These are phyloP conservation scores for Strix aluco DNA, from an alignment of 2,113 vertebrate species.

Conservation along the genomic window DNA sequence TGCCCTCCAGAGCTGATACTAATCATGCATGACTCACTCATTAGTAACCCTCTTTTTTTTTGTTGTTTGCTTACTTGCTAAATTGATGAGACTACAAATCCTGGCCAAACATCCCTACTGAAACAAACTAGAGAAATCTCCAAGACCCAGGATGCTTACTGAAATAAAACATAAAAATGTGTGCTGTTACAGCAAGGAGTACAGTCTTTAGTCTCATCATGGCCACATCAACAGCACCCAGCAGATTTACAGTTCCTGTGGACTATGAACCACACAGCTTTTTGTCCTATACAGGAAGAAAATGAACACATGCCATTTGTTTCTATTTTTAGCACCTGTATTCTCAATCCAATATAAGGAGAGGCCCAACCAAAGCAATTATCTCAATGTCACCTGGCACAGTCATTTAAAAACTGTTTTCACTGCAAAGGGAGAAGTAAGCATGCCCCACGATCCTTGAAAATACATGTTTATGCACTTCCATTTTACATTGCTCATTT, in stretches of 20 bases:
- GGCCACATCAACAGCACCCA: neutral
- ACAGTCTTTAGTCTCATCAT: neutral
- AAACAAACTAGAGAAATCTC: neutral
- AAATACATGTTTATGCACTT: neutral
- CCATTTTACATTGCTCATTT: neutral
- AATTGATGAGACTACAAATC: neutral
- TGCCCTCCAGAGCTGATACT: neutral
- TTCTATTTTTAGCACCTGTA: neutral
- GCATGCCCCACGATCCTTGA: rapidly evolving
- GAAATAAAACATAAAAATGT: neutral
- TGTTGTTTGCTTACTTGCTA: neutral
- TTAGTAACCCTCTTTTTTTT: neutral
- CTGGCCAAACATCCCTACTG: neutral
- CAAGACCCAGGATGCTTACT: neutral
- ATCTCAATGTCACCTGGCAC: neutral
- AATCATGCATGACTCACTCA: neutral
- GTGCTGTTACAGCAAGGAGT: neutral
- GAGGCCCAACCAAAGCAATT: neutral
- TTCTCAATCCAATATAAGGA: neutral
- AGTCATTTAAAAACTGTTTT: neutral
- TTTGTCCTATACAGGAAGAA: neutral
- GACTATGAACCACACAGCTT: neutral
- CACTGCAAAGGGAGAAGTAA: neutral
- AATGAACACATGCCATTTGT: neutral
- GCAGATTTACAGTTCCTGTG: neutral